Evolutionary conservation across 2,113 vertebrate genomes (phyloP).

Genomic region (Strigops habroptila): DNA sequence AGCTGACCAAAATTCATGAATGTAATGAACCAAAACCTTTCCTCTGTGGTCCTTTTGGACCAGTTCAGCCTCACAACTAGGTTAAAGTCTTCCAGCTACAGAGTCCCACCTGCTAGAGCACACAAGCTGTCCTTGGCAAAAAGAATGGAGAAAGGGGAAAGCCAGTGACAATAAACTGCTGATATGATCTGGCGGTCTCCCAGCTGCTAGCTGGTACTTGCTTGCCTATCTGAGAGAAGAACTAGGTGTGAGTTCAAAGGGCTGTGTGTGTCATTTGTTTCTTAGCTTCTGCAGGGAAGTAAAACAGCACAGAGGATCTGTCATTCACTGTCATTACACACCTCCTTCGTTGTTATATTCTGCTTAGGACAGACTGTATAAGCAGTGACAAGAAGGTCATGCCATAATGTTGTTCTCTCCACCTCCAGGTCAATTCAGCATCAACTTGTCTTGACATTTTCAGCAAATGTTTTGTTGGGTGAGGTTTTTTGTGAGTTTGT

Average conservation of each 20-base stretch:
- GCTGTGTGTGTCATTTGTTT: not conserved
- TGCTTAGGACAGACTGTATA: not conserved
- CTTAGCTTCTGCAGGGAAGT: not conserved
- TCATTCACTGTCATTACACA: not conserved
- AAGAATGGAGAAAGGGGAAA: not conserved
- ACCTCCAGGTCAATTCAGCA: not conserved
- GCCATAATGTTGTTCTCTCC: not conserved
- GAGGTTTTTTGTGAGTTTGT: not conserved
- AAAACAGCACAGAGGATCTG: not conserved
- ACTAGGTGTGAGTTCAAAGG: not conserved
- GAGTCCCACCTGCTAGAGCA: not conserved
- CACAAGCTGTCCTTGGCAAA: not conserved
- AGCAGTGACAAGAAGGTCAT: not conserved
- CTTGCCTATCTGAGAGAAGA: not conserved
- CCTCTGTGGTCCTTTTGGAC: not conserved
- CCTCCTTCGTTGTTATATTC: not conserved
- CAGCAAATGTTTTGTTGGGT: not conserved
- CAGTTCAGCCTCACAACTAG: not conserved
- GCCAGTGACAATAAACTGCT: not conserved
- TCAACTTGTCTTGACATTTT: not conserved
- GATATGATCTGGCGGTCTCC: not conserved
- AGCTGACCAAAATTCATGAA: not conserved
- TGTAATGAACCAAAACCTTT: fast-evolving
- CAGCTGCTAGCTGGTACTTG: not conserved
- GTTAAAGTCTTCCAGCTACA: not conserved